These are phyloP conservation scores for Otolemur crassicaudatus DNA, from an alignment of 2,797 vertebrate genomes.

Conservation along the genomic window DNA sequence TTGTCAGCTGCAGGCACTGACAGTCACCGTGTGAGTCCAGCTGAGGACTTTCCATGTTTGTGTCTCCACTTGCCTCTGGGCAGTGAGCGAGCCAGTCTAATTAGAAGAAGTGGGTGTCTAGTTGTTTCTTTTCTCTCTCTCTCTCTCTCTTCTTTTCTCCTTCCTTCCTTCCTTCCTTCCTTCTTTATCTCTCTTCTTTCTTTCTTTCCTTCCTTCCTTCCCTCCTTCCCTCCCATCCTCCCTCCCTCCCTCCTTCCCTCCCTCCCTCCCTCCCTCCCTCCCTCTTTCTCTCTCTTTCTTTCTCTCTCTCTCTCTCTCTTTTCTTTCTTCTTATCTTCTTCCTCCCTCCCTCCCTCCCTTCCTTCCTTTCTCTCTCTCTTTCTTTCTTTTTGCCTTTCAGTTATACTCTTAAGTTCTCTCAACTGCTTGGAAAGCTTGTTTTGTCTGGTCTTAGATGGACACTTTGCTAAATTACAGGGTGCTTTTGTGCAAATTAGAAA, in stretches of 20 bases:
- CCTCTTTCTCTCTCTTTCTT: too few species aligned
- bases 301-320: too few species aligned
- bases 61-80: background rate
- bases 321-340: background rate
- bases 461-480: background rate
- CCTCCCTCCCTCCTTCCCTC: background rate
- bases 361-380: too few species aligned
- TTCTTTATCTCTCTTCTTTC: too few species aligned
- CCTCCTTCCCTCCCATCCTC: too few species aligned
- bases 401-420: background rate
- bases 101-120: too few species aligned
- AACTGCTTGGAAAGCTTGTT: background rate
- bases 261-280: too few species aligned
- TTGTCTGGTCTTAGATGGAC: background rate
- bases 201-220: too few species aligned
- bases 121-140: background rate
- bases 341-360: too few species aligned
- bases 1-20: background rate
- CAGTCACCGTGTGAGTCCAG: accelerated
- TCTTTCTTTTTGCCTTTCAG: background rate
- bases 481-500: constrained; percentile 41
- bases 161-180: too few species aligned
- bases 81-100: background rate
- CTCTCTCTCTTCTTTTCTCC: background rate
- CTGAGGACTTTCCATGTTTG: accelerated